Evolutionary conservation across 2,113 vertebrate species (phyloP).

Genomic region (Alligator sinensis): DNA sequence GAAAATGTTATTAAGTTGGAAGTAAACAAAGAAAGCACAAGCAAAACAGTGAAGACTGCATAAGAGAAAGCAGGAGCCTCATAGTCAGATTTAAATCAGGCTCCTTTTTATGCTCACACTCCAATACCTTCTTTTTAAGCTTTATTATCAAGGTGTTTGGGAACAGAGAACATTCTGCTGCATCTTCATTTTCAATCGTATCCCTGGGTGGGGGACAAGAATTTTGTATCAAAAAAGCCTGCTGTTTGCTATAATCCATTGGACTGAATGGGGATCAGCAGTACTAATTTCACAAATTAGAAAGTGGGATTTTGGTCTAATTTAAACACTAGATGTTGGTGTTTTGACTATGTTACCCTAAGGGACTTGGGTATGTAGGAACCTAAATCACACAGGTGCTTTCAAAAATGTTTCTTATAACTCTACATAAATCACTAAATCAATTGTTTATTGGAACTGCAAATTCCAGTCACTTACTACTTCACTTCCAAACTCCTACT

Average conservation of each 20-base stretch:
- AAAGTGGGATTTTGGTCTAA: neutral
- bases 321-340: neutral
- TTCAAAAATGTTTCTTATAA: slow-evolving; percentile 10
- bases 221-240: slow-evolving; percentile 25
- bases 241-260: slow-evolving; percentile 49
- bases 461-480: neutral
- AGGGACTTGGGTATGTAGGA: too few species aligned
- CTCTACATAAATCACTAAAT: neutral
- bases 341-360: neutral
- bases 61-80: neutral
- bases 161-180: slow-evolving; percentile 44
- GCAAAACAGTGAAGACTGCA: neutral
- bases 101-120: neutral
- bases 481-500: slow-evolving; percentile 22
- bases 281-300: slow-evolving; percentile 42
- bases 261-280: slow-evolving; percentile 27
- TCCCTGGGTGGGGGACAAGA: neutral
- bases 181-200: slow-evolving; percentile 42
- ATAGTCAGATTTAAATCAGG: neutral
- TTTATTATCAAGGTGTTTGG: neutral
- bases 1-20: neutral
- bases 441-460: slow-evolving; percentile 1
- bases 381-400: too few species aligned
- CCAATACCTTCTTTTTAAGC: slow-evolving; percentile 16
- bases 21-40: neutral